These are phyloP conservation scores for Iselma pallidipennis DNA, from an alignment of 2,888 invertebrate genomes.

Conservation along the genomic window DNA sequence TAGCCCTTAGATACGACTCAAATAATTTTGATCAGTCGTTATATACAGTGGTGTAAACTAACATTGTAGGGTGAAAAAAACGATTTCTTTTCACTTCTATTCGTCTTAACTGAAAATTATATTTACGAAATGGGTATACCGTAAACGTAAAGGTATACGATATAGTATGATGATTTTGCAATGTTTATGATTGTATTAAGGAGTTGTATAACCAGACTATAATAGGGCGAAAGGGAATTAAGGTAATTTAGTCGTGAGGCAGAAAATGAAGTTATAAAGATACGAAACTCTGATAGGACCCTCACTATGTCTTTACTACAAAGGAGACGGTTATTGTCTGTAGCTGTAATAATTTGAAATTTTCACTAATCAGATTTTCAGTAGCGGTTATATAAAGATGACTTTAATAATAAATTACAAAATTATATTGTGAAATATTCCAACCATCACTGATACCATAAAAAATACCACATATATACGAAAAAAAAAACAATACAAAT, in stretches of 20 bases:
- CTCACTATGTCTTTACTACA: conserved; percentile 14
- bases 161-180: conserved; percentile 30
- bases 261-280: conserved; percentile 52
- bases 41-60: too few relatives aligned
- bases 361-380: conserved; percentile 47
- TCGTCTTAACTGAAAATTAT: too few relatives aligned
- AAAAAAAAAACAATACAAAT: too few relatives aligned
- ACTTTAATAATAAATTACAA: conserved; percentile 9
- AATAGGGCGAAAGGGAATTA: conserved; percentile 42
- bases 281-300: conserved; percentile 29
- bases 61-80: too few relatives aligned
- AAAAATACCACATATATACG: too few relatives aligned
- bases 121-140: too few relatives aligned
- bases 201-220: conserved; percentile 47
- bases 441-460: too few relatives aligned
- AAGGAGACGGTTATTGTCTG: conserved; percentile 41
- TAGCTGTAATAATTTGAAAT: conserved; percentile 52
- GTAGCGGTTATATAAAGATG: conserved; percentile 16
- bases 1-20: too few relatives aligned
- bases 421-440: neutral
- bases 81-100: too few relatives aligned
- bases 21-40: too few relatives aligned
- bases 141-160: neutral
- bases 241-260: conserved; percentile 51
- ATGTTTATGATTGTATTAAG: conserved; percentile 51